Conservation (phyloP, 2,113 vertebrate species). For the Mystacornis crossleyi region DNA sequence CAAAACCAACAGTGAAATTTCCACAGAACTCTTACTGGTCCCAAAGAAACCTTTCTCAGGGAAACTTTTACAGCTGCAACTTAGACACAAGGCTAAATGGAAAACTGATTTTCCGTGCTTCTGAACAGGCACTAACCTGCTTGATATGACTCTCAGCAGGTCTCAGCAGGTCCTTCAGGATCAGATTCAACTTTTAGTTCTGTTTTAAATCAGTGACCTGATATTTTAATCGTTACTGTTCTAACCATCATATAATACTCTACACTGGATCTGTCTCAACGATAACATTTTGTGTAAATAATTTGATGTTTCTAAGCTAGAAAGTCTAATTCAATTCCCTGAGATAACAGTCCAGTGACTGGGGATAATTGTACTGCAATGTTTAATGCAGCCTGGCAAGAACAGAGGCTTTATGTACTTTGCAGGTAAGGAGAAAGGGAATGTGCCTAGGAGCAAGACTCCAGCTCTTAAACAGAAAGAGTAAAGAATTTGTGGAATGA, state of each 20-base stretch:
- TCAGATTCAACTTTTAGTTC: neutral
- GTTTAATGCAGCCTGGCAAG: neutral
- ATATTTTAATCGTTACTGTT: neutral
- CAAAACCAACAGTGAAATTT: neutral
- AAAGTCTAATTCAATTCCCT: conserved; percentile 11
- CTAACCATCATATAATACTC: neutral
- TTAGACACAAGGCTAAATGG: neutral
- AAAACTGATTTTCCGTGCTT: neutral
- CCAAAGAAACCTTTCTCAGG: neutral
- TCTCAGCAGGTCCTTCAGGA: neutral
- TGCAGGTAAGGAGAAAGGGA: conserved; percentile 9
- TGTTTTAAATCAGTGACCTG: neutral
- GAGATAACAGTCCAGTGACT: neutral
- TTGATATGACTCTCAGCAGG: neutral
- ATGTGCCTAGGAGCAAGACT: neutral
- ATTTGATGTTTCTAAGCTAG: neutral
- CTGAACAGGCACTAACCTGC: neutral
- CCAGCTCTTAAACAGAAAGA: neutral
- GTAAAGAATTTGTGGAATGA: neutral
- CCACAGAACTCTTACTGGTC: neutral
- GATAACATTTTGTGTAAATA: conserved; percentile 1
- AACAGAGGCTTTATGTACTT: neutral
- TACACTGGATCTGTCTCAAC: neutral
- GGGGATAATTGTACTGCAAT: neutral
- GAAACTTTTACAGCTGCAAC: neutral